Conservation (phyloP, 2,797 vertebrate genomes). For the Acrossocheilus fasciatus region DNA sequence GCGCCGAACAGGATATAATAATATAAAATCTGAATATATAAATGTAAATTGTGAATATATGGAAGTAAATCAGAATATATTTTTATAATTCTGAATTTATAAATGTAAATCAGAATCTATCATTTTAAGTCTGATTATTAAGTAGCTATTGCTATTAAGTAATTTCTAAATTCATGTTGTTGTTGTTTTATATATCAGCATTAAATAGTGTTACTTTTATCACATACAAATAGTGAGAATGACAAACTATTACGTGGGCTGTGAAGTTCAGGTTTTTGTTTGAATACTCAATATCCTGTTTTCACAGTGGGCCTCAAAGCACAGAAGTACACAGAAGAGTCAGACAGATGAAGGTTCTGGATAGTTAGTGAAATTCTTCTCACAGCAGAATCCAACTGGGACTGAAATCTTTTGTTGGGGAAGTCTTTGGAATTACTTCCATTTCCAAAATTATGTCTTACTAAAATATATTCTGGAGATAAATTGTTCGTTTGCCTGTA, state of each 20-base stretch:
- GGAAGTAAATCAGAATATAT: no score
- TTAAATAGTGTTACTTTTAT: not conserved
- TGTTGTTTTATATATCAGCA: not conserved
- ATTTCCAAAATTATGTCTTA: constrained; percentile 32
- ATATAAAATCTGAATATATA: not conserved
- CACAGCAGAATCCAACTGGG: constrained; percentile 29
- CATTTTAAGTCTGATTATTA: no score
- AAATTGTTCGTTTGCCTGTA: constrained; percentile 21
- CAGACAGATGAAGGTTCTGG: constrained; percentile 21
- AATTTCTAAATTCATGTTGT: no score
- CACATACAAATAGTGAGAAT: not conserved
- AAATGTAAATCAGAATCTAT: not conserved
- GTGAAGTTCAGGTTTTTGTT: constrained; percentile 37
- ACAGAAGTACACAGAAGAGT: constrained; percentile 49
- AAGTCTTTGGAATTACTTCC: constrained; percentile 33
- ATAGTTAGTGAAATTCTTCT: constrained; percentile 33
- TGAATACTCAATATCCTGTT: not conserved
- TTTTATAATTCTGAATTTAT: no score
- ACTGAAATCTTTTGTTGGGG: constrained; percentile 30
- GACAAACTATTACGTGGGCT: not conserved
- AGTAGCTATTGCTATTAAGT: no score
- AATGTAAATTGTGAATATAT: no score
- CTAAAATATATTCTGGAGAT: constrained; percentile 24
- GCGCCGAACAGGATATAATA: not conserved
- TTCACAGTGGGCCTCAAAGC: constrained; percentile 42